These are phyloP conservation scores for Sebastes schlegelii DNA, from an alignment of 2,113 vertebrate genomes.

Conservation along the genomic window DNA sequence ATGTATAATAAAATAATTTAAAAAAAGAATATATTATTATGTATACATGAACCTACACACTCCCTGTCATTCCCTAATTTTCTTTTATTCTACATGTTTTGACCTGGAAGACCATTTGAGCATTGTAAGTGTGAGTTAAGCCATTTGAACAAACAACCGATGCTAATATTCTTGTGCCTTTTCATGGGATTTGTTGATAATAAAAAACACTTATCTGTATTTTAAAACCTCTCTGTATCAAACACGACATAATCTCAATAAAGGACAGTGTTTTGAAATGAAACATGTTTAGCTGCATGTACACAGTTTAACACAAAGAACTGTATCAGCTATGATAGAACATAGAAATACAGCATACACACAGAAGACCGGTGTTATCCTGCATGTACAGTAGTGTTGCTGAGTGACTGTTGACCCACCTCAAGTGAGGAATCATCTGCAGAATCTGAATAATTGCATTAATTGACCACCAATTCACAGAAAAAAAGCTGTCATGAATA, in stretches of 20 bases:
- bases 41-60: too few species aligned
- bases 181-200: slow-evolving; percentile 26
- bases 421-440: neutral
- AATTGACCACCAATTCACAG: neutral
- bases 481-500: neutral
- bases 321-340: slow-evolving; percentile 6
- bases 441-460: slow-evolving; percentile 19
- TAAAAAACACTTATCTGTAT: neutral
- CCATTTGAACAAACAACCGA: neutral
- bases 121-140: neutral
- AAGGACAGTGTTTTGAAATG: slow-evolving; percentile 46
- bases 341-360: neutral
- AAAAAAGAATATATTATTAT: too few species aligned
- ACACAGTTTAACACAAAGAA: slow-evolving; percentile 19
- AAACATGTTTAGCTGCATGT: slow-evolving; percentile 20
- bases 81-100: too few species aligned
- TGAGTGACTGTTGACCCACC: slow-evolving; percentile 28
- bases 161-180: neutral
- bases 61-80: too few species aligned
- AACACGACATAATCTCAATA: neutral
- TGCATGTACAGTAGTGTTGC: slow-evolving; percentile 4
- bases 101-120: too few species aligned
- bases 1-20: too few species aligned
- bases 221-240: neutral
- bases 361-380: neutral